Evolutionary conservation across 30 jellyfish, hydroid and myxozoan genomes (phyloP).

Genomic region (Aurelia aurita complex sp. Pacific): DNA sequence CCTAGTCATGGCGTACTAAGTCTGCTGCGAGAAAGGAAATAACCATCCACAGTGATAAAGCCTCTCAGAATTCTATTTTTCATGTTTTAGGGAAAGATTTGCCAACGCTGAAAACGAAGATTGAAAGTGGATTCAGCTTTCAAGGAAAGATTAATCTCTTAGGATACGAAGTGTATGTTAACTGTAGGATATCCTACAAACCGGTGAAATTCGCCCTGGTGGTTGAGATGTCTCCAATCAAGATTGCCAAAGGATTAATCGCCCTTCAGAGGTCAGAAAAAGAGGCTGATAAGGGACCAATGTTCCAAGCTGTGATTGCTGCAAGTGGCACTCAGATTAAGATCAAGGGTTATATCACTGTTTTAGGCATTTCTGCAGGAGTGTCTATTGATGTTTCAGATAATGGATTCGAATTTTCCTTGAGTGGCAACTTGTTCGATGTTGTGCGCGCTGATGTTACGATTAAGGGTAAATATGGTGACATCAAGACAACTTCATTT

Average conservation of each 20-base stretch:
- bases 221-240: constrained; percentile 90
- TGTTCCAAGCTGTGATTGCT: constrained; percentile 59
- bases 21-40: no score
- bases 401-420: constrained; percentile 58
- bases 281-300: constrained; percentile 91
- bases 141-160: constrained; percentile 78
- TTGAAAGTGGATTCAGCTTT: constrained; percentile 66
- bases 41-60: neutral
- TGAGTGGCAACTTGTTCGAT: constrained; percentile 80
- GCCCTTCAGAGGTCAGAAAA: constrained; percentile 58
- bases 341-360: constrained; percentile 66
- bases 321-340: constrained; percentile 59
- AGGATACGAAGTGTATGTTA: constrained; percentile 30
- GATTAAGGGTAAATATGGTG: constrained; percentile 38
- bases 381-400: constrained; percentile 70
- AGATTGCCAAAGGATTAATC: constrained; percentile 71
- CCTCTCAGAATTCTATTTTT: neutral
- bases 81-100: constrained; percentile 74
- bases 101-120: constrained; percentile 46
- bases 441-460: constrained; percentile 68
- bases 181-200: constrained; percentile 62
- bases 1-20: no score
- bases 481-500: constrained; percentile 59
- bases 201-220: constrained; percentile 34
- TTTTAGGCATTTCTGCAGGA: constrained; percentile 89